Evolutionary conservation across 1,140 invertebrate species (phyloP).

Genomic region (Cydia fagiglandana): DNA sequence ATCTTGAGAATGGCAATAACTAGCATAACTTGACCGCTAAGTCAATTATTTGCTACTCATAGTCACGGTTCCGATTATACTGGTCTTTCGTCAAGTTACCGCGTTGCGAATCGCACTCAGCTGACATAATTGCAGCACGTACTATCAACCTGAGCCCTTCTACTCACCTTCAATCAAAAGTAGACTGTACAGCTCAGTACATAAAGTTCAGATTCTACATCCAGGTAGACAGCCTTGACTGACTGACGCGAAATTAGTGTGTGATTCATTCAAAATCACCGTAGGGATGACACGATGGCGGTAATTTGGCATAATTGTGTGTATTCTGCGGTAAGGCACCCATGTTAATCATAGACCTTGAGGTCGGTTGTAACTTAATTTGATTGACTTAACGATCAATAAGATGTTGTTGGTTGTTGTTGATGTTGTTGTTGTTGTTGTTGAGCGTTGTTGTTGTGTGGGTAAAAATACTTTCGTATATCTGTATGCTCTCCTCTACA

Average conservation of each 20-base stretch:
- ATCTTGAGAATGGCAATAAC: neutral
- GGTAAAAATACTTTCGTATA: no score
- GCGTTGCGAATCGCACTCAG: neutral
- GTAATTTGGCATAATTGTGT: conserved; percentile 11
- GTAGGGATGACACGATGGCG: neutral
- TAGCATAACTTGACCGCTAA: neutral
- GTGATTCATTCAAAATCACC: conserved; percentile 9
- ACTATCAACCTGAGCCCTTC: neutral
- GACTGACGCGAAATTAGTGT: conserved; percentile 15
- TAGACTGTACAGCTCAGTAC: neutral
- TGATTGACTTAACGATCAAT: no score
- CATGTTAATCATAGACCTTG: neutral
- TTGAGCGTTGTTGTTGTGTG: no score
- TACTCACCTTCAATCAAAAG: neutral
- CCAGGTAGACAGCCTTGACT: neutral
- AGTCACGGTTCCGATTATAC: neutral
- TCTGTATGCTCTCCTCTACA: no score
- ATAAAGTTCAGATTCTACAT: neutral
- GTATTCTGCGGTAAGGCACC: conserved; percentile 11
- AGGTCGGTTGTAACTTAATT: neutral
- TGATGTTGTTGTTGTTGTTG: no score
- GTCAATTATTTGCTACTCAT: neutral
- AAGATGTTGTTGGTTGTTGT: no score
- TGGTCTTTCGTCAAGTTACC: neutral
- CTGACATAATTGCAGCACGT: conserved; percentile 29